A percentile compares a stretch with the other conserved stretches of the same genome.
phyloP scores from a whole-genome alignment of 1,140 invertebrate species.

The Lasaia peninsularis region DNA sequence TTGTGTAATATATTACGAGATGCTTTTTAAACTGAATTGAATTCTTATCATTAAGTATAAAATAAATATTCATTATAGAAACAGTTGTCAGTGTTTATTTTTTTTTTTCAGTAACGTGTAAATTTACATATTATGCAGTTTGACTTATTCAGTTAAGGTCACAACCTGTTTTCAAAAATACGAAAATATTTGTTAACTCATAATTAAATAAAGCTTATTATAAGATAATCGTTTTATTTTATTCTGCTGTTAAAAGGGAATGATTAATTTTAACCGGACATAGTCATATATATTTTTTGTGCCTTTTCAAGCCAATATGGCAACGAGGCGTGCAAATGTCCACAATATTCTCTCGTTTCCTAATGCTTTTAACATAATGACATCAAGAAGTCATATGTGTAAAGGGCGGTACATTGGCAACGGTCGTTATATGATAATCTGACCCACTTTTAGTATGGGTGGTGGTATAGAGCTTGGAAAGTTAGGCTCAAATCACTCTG shows the following conservation, averaged over 20 bases:
- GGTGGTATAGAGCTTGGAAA: too few relatives aligned
- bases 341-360: too few relatives aligned
- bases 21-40: slow-evolving; percentile 73
- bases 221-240: slow-evolving; percentile 74
- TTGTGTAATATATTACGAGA: slow-evolving; percentile 68
- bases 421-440: too few relatives aligned
- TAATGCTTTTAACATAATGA: too few relatives aligned
- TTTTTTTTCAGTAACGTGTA: slow-evolving; percentile 68
- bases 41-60: slow-evolving; percentile 74
- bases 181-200: slow-evolving; percentile 77
- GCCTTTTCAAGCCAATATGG: too few relatives aligned
- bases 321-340: too few relatives aligned
- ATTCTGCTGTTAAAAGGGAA: slow-evolving; percentile 11
- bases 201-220: slow-evolving; percentile 78
- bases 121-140: slow-evolving; percentile 70
- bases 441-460: too few relatives aligned
- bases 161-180: slow-evolving; percentile 75
- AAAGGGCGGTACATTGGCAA: too few relatives aligned
- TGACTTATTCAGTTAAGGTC: slow-evolving; percentile 75
- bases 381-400: too few relatives aligned
- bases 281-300: too few relatives aligned
- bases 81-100: slow-evolving; percentile 72
- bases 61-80: slow-evolving; percentile 72
- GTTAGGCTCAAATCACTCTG: too few relatives aligned
- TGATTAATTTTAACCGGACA: not conserved